phyloP scores from a whole-genome alignment of 2,113 vertebrate genomes.

The Hemiscyllium ocellatum region DNA sequence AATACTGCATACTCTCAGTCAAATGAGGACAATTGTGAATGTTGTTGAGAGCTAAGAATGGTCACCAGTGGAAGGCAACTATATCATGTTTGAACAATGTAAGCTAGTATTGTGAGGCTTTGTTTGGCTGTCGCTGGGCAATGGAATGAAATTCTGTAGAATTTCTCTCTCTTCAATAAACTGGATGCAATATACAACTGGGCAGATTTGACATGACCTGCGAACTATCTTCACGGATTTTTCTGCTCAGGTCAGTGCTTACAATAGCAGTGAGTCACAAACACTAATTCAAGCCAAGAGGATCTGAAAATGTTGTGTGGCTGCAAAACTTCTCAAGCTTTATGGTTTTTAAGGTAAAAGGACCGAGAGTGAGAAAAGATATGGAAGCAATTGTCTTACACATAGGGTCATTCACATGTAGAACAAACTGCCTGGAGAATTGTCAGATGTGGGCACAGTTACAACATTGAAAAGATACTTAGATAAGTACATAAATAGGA shows the following conservation, averaged over 20 bases:
- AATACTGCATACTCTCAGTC: not conserved
- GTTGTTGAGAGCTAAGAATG: not conserved
- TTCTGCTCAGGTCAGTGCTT: not conserved
- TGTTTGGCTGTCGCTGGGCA: not conserved
- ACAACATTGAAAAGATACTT: no score
- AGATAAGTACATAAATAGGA: no score
- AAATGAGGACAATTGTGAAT: not conserved
- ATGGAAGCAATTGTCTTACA: no score
- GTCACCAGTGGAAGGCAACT: not conserved
- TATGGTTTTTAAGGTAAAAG: no score
- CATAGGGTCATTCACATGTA: no score
- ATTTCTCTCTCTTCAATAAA: not conserved
- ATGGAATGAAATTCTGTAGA: not conserved
- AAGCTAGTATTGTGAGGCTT: not conserved
- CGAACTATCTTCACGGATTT: not conserved
- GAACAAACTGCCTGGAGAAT: no score
- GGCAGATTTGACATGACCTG: not conserved
- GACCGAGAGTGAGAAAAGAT: no score
- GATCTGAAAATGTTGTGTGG: not conserved
- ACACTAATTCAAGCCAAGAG: not conserved
- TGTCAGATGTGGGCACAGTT: no score
- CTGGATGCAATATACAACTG: not conserved
- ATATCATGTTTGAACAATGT: not conserved
- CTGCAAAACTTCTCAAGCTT: not conserved
- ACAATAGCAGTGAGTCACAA: not conserved